Base-by-base conservation (phyloP, 2,888 invertebrate genomes). In the Andrena trimmerana region DNA sequence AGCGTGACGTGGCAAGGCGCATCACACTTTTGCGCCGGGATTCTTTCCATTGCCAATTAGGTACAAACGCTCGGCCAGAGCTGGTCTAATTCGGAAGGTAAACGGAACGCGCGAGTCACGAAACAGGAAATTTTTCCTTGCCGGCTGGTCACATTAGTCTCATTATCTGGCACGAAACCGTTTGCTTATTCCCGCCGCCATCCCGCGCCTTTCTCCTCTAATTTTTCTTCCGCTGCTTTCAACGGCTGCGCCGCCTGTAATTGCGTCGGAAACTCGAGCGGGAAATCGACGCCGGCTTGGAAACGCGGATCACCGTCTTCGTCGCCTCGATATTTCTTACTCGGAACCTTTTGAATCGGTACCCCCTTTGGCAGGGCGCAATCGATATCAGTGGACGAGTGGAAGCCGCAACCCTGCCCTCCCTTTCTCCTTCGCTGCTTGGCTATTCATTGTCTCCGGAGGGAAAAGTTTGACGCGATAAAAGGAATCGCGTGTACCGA, bases 321-420 rank as follows among this genome's bases (percentile, higher is more conserved):
- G 62, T 63, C 62, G 63, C 33, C n/a, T 33, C n/a, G 13, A 20
- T 42, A 42, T 65, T 57, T 65, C 36, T 52, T 52, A n/a, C 71
- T 16, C 24, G 33, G 33, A 3, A 48, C 54, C 42, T 48, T 59
- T 74, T n/a, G 29, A 74, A 67, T 67, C 10, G 57, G 42, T 48
- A 16, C 4, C 20, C 54, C 36, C 42, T 66, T 31, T 24, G 57
- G 3, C 24, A 42, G 4, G 13, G 20, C 20, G 59, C 59, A 66
- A 74, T 74, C 74, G 74, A 74, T 74, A 67, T 16, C 48, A 10
- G 29, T 36, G 57, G 59, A 67, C 67, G 74, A 67, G 27, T 50
- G n/a, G 48, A 33, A 59, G 31, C 67, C 29, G 57, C 59, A n/a
- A 33, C 29, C 31, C 24, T 7, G 27, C 31, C 16, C 3, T 2